Conservation (phyloP, 2,113 vertebrate genomes). For the Kryptolebias marmoratus region DNA sequence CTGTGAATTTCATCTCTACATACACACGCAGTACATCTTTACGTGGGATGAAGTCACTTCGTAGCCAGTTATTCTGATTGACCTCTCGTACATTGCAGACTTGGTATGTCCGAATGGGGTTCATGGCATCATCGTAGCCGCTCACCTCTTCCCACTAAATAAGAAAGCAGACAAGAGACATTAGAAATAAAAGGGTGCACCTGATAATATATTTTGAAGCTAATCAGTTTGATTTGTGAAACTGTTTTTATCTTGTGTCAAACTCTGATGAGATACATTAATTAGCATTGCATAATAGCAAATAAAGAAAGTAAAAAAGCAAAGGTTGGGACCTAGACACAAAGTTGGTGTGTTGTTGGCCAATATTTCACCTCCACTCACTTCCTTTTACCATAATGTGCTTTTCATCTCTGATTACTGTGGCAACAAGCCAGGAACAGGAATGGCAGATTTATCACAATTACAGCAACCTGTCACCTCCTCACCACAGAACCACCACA, state of each 20-base stretch:
- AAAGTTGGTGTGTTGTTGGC: constrained; percentile 10
- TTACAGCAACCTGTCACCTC: constrained; percentile 73
- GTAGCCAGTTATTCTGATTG: constrained; percentile 98
- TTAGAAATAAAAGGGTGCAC: constrained; percentile 17
- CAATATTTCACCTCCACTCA: constrained; percentile 41
- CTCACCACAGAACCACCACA: constrained; percentile 50
- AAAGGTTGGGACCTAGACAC: constrained; percentile 10
- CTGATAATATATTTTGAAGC: not conserved
- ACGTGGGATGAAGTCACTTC: constrained; percentile 91
- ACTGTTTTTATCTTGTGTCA: not conserved
- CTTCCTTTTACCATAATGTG: constrained; percentile 22
- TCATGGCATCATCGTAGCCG: constrained; percentile 94
- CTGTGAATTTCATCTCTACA: constrained; percentile 96
- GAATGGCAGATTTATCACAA: constrained; percentile 78
- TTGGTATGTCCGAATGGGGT: constrained; percentile 97
- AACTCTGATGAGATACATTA: constrained; percentile 14
- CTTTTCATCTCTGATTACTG: constrained; percentile 65
- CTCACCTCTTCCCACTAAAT: constrained; percentile 97
- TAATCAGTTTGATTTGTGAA: constrained; percentile 2
- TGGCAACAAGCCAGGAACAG: constrained; percentile 52
- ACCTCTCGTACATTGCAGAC: constrained; percentile 91
- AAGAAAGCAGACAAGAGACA: constrained; percentile 31
- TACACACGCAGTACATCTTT: constrained; percentile 93
- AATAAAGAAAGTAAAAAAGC: constrained; percentile 7
- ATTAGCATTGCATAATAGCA: not conserved